Percentiles rank a stretch among this genome's conserved stretches.
Evolutionary conservation across 2,888 invertebrate species (phyloP).

Genomic region (Conomelus anceps): DNA sequence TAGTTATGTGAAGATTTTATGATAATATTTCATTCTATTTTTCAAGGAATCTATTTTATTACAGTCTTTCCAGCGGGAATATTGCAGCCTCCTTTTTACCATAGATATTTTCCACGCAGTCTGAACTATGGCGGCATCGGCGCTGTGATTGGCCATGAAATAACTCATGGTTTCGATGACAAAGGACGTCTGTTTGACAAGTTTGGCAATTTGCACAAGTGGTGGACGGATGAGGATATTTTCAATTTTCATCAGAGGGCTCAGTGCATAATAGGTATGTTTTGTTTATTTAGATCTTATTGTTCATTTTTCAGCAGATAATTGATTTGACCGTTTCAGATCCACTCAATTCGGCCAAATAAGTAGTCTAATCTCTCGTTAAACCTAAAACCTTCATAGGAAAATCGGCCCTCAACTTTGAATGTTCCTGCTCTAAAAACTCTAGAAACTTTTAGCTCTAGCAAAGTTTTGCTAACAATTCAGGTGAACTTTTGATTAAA

Average conservation of each 20-base stretch:
- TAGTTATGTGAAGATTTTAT: too few species aligned
- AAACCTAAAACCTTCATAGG: too few species aligned
- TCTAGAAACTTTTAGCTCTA: too few species aligned
- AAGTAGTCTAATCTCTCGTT: too few species aligned
- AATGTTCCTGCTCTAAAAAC: too few species aligned
- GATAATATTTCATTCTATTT: too few species aligned
- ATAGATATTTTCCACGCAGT: constrained; percentile 70
- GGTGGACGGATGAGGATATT: constrained; percentile 74
- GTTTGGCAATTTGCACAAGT: constrained; percentile 80
- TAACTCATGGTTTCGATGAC: constrained; percentile 87
- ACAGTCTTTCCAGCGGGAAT: constrained; percentile 89
- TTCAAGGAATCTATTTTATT: constrained; percentile 17
- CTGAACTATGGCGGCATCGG: constrained; percentile 86
- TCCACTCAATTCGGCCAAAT: too few species aligned
- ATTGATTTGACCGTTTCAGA: too few species aligned
- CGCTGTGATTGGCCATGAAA: constrained; percentile 87
- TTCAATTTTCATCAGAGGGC: constrained; percentile 67
- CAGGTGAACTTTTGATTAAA: too few species aligned
- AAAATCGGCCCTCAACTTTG: too few species aligned
- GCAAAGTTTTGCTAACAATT: too few species aligned
- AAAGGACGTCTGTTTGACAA: constrained; percentile 89
- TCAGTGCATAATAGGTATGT: constrained; percentile 61
- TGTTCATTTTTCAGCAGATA: too few species aligned
- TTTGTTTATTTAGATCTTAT: constrained; percentile 22
- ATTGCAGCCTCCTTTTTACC: constrained; percentile 90